Evolutionary conservation across 1,140 invertebrate species (phyloP).

Genomic region (Wiebesia pumilae): DNA sequence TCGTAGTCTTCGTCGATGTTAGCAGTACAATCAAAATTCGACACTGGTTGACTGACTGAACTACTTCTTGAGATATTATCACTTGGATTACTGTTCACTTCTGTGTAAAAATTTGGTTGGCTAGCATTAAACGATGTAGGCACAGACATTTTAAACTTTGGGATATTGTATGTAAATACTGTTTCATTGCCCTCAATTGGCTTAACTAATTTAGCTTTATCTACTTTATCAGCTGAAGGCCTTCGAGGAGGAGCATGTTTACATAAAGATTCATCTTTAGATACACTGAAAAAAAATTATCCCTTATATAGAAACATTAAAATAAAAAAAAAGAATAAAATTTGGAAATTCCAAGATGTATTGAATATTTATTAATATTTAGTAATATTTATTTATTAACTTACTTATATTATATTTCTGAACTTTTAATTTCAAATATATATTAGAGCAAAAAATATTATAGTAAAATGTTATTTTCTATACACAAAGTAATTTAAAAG

Average conservation of each 20-base stretch:
- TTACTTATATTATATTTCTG: too few relatives aligned
- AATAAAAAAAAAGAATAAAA: too few relatives aligned
- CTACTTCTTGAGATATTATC: constrained; percentile 54
- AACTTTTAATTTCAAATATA: too few relatives aligned
- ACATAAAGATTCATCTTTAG: constrained; percentile 56
- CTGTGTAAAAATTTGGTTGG: constrained; percentile 74
- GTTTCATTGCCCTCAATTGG: constrained; percentile 29
- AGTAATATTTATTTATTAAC: too few relatives aligned
- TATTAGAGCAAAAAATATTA: too few relatives aligned
- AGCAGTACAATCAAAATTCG: constrained; percentile 67
- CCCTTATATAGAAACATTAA: background rate
- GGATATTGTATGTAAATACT: constrained; percentile 56
- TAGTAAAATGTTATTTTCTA: too few relatives aligned
- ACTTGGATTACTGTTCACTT: constrained; percentile 67
- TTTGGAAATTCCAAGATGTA: too few relatives aligned
- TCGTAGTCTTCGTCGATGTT: constrained; percentile 74
- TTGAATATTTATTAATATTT: too few relatives aligned
- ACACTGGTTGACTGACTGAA: constrained; percentile 61
- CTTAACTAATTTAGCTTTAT: constrained; percentile 49
- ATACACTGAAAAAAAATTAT: constrained; percentile 50
- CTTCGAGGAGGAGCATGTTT: constrained; percentile 44
- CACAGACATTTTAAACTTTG: constrained; percentile 70
- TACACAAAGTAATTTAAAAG: too few relatives aligned
- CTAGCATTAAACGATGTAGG: constrained; percentile 66
- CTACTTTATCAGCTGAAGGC: constrained; percentile 43